These are phyloP conservation scores for Siderastrea siderea DNA, from an alignment of 92 coral and sea anemone species.

Conservation along the genomic window DNA sequence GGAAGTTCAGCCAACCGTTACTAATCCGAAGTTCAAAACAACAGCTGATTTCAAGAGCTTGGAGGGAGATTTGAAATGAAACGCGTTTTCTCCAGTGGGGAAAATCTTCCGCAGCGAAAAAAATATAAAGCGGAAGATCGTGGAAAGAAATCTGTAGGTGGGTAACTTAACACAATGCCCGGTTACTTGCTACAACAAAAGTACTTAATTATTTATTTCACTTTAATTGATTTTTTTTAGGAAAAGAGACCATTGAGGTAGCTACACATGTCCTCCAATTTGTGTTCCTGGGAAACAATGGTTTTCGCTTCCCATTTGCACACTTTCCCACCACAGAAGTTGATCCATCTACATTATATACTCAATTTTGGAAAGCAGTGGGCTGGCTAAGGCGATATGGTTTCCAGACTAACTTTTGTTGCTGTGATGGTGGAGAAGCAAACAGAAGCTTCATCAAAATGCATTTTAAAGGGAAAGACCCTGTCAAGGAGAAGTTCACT, in stretches of 20 bases:
- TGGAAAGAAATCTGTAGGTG: too few relatives aligned
- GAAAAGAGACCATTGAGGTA: conserved; percentile 45
- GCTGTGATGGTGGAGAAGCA: conserved; percentile 67
- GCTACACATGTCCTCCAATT: conserved; percentile 68
- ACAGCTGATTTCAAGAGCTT: too few relatives aligned
- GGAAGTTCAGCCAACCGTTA: too few relatives aligned
- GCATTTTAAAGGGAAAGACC: conserved; percentile 60
- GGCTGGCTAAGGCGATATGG: conserved; percentile 24
- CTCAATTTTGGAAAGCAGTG: conserved; percentile 63
- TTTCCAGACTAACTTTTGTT: conserved; percentile 42
- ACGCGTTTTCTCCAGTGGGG: too few relatives aligned
- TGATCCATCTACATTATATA: conserved; percentile 37
- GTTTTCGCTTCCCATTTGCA: conserved; percentile 71
- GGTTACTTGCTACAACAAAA: too few relatives aligned
- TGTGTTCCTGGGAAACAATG: conserved; percentile 58
- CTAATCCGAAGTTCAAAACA: too few relatives aligned
- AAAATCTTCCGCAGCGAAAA: too few relatives aligned
- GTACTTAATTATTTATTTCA: too few relatives aligned
- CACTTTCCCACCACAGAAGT: conserved; percentile 68
- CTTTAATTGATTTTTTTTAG: background rate
- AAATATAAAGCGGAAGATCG: too few relatives aligned
- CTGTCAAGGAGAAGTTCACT: conserved; percentile 40
- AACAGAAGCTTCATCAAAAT: conserved; percentile 59
- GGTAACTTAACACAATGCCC: too few relatives aligned
- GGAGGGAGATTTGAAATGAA: too few relatives aligned